A percentile compares a stretch with the other conserved stretches of the same genome.
Conservation (phyloP, 2,113 vertebrate genomes). For the Diadophis punctatus region DNA sequence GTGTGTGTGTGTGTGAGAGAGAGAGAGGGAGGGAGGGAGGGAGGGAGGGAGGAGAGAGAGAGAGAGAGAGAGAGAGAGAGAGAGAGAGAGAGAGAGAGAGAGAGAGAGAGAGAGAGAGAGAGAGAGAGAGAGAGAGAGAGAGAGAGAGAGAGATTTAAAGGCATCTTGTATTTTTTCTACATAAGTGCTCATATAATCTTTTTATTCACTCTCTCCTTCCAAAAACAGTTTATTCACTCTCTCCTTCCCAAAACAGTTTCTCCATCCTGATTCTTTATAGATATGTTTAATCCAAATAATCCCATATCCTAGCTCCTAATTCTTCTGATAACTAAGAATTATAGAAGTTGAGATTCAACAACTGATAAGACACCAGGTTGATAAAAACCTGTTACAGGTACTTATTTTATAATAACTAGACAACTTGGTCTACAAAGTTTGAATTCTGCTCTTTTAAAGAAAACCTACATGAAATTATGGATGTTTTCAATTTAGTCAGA, state of each 20-base stretch:
- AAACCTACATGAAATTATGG: not conserved
- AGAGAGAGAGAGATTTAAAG: not conserved
- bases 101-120: no score
- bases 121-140: no score
- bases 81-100: no score
- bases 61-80: no score
- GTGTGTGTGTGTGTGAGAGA: not conserved
- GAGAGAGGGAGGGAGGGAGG: no score
- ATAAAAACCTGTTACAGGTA: not conserved
- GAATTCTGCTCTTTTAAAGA: not conserved
- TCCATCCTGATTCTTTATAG: not conserved
- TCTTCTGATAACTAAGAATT: not conserved
- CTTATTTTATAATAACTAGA: not conserved
- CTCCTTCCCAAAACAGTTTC: not conserved
- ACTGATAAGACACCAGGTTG: not conserved
- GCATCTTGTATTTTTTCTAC: not conserved
- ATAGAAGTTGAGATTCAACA: not conserved
- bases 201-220: not conserved
- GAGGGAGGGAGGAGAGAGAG: no score
- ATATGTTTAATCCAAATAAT: not conserved
- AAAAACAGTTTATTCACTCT: not conserved
- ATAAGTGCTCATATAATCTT: not conserved
- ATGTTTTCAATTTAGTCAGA: not conserved
- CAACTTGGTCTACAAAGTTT: not conserved
- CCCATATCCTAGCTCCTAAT: not conserved